These are phyloP conservation scores for Oxycera nigricornis DNA, from an alignment of 2,888 invertebrate species.

Conservation along the genomic window DNA sequence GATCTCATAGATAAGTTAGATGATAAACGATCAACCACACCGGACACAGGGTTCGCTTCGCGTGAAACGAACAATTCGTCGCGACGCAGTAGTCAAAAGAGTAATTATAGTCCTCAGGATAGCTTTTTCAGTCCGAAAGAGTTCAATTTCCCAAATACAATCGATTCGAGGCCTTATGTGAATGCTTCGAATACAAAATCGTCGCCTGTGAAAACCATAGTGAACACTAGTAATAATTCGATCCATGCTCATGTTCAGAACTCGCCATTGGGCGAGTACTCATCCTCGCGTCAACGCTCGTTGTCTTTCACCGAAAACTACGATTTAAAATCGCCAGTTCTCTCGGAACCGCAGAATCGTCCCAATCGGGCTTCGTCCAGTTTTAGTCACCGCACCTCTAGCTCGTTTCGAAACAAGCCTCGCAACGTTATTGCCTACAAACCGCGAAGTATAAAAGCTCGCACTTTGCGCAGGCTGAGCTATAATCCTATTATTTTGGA, in stretches of 20 bases:
- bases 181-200: conserved; percentile 48
- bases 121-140: conserved; percentile 52
- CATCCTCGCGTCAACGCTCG: conserved; percentile 60
- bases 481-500: conserved; percentile 67
- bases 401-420: conserved; percentile 49
- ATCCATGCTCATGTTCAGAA: conserved; percentile 51
- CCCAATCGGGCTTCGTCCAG: conserved; percentile 35
- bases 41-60: conserved; percentile 62
- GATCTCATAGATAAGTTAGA: conserved; percentile 55
- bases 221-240: conserved; percentile 55
- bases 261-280: conserved; percentile 49
- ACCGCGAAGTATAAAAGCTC: conserved; percentile 65
- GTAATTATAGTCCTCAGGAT: conserved; percentile 61
- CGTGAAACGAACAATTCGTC: conserved; percentile 61
- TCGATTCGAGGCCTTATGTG: conserved; percentile 50
- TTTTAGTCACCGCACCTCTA: conserved; percentile 48
- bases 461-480: conserved; percentile 65
- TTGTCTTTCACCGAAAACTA: conserved; percentile 65
- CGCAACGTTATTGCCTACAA: conserved; percentile 53
- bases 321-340: conserved; percentile 57
- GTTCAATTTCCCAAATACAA: conserved; percentile 48
- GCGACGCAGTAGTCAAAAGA: conserved; percentile 61
- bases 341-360: conserved; percentile 54
- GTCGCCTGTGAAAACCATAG: conserved; percentile 56
- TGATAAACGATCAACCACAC: conserved; percentile 61